Conservation (phyloP, 2,888 invertebrate species). For the Tenthredo mesomela region DNA sequence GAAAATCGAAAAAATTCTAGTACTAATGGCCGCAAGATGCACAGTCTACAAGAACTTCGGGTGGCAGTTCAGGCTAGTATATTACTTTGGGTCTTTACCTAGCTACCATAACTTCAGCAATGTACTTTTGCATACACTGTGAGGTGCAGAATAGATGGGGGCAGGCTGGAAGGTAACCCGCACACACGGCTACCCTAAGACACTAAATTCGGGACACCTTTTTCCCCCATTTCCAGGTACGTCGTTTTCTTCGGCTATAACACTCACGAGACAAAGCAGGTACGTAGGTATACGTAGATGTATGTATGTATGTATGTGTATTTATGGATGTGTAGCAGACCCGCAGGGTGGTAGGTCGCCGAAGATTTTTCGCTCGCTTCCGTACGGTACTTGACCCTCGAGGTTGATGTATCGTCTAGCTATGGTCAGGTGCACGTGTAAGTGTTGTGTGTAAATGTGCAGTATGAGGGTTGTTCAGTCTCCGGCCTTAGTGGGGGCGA, state of each 20-base stretch:
- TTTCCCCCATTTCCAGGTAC: constrained; percentile 45
- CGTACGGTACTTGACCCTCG: constrained; percentile 47
- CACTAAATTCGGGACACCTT: constrained; percentile 40
- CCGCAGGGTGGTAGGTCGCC: not conserved
- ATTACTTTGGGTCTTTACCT: constrained; percentile 7
- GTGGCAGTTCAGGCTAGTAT: constrained; percentile 4
- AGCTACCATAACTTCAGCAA: not conserved
- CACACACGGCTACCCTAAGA: constrained; percentile 14
- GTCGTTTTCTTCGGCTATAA: not conserved
- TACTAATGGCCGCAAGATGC: not conserved
- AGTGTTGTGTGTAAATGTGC: constrained; percentile 31
- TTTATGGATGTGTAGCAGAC: not conserved
- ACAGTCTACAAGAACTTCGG: not conserved
- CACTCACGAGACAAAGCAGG: constrained; percentile 45
- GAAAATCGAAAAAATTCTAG: not conserved
- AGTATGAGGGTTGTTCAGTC: not conserved
- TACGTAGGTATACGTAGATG: constrained; percentile 10
- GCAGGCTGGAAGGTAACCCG: constrained; percentile 34
- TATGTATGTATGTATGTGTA: not conserved
- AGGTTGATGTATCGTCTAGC: constrained; percentile 24
- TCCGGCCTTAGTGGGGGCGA: constrained; percentile 18
- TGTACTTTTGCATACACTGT: constrained; percentile 27
- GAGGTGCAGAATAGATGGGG: constrained; percentile 26
- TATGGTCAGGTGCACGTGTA: constrained; percentile 50
- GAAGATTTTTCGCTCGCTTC: constrained; percentile 39